phyloP scores from a whole-genome alignment of 2,888 invertebrate genomes.

The Clepsis dumicolana region DNA sequence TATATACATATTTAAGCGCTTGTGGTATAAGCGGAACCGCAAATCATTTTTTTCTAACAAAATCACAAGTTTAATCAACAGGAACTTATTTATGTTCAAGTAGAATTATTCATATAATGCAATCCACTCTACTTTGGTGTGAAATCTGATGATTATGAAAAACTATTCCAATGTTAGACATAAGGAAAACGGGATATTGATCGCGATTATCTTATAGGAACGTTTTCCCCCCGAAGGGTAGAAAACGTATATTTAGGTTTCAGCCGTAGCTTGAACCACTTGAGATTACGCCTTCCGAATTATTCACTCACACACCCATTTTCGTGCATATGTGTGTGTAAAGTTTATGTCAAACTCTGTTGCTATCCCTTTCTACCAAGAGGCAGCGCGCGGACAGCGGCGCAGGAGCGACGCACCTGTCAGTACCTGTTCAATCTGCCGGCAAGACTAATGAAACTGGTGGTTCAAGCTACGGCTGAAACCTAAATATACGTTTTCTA shows the following conservation, averaged over 20 bases:
- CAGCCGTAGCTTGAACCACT: too few species aligned
- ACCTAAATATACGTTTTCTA: slow-evolving; percentile 44
- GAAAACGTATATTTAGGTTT: too few species aligned
- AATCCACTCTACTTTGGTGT: too few species aligned
- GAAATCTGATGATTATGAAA: too few species aligned
- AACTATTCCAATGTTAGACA: too few species aligned
- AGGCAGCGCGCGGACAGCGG: background rate
- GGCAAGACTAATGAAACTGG: slow-evolving; percentile 2
- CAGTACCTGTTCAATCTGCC: background rate
- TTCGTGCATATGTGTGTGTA: background rate
- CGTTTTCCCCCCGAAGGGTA: too few species aligned
- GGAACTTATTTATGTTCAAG: background rate
- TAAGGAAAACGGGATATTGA: too few species aligned
- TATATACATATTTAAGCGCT: background rate
- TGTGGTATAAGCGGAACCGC: background rate
- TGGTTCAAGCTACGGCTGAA: slow-evolving; percentile 44
- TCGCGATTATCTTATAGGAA: too few species aligned
- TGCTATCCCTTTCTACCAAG: background rate
- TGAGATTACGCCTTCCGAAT: too few species aligned
- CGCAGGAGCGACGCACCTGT: slow-evolving; percentile 1
- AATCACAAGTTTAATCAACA: background rate
- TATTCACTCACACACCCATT: background rate
- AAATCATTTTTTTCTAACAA: background rate
- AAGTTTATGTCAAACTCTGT: background rate
- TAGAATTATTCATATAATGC: background rate